Evolutionary conservation across 2,797 vertebrate genomes (phyloP).

Genomic region (Apogon talboti): DNA sequence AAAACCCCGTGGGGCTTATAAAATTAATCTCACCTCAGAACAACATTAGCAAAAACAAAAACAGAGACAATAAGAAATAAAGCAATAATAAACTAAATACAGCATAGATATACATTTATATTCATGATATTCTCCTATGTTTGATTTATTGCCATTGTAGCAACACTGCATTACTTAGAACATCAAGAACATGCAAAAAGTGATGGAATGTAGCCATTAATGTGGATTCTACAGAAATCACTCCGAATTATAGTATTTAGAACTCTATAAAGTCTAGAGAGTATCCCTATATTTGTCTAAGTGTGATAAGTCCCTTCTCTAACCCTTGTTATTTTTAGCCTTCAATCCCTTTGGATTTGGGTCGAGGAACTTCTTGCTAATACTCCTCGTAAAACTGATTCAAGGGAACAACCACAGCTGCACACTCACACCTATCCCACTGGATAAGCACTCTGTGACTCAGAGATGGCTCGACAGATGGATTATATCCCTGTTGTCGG

Average conservation of each 20-base stretch:
- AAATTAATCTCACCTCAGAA: no score
- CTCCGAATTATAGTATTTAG: not conserved
- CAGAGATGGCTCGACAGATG: conserved; percentile 65
- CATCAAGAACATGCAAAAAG: no score
- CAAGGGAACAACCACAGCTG: conserved; percentile 51
- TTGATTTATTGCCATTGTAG: no score
- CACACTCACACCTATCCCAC: conserved; percentile 37
- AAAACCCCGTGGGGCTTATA: no score
- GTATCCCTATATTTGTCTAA: conserved; percentile 1
- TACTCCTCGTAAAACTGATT: conserved; percentile 48
- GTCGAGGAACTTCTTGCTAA: conserved; percentile 41
- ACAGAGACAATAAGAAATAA: no score
- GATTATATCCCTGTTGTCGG: conserved; percentile 60
- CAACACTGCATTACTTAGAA: no score
- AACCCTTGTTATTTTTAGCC: conserved; percentile 13
- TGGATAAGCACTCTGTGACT: conserved; percentile 61
- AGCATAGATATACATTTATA: no score
- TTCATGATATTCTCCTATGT: no score
- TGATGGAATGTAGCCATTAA: no score
- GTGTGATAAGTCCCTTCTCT: conserved; percentile 17
- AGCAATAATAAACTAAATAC: no score
- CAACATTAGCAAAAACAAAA: no score
- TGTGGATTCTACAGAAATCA: not conserved
- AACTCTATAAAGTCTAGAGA: not conserved
- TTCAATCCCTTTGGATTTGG: conserved; percentile 45